phyloP scores from a whole-genome alignment of 2,888 invertebrate genomes.

The Plebejus melissa region DNA sequence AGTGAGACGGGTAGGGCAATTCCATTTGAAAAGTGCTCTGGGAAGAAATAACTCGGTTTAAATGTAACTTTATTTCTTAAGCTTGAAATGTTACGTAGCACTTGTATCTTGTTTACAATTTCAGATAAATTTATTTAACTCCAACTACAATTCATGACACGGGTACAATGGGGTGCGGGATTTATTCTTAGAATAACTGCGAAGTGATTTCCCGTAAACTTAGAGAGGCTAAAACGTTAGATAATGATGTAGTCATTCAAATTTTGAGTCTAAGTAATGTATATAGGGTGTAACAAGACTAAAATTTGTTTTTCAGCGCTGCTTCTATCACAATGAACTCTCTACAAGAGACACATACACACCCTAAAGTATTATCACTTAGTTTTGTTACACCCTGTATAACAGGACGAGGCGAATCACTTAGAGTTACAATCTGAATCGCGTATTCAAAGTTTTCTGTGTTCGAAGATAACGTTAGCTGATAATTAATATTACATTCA shows the following conservation, averaged over 20 bases:
- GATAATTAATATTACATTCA: too few species aligned
- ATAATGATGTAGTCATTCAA: not conserved
- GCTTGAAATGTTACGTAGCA: constrained; percentile 24
- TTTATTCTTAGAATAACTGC: constrained; percentile 38
- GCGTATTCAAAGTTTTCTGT: too few species aligned
- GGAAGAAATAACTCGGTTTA: constrained; percentile 21
- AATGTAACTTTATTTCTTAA: constrained; percentile 25
- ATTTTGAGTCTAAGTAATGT: too few species aligned
- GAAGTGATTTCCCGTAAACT: constrained; percentile 39
- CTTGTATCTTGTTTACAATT: constrained; percentile 23
- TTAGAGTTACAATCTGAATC: too few species aligned
- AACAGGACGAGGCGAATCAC: too few species aligned
- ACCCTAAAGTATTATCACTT: too few species aligned
- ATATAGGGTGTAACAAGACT: too few species aligned
- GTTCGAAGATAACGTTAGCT: too few species aligned
- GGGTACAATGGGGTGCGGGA: constrained; percentile 36
- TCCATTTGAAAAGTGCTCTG: constrained; percentile 21
- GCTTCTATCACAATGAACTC: too few species aligned
- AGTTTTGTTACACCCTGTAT: too few species aligned
- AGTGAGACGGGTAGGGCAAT: constrained; percentile 23
- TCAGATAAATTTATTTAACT: constrained; percentile 34
- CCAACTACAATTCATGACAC: constrained; percentile 36
- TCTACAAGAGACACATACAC: too few species aligned
- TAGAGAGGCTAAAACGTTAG: constrained; percentile 32
- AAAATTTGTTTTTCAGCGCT: too few species aligned